Base-by-base conservation (phyloP, 1,140 invertebrate genomes). In the Phortica variegata region DNA sequence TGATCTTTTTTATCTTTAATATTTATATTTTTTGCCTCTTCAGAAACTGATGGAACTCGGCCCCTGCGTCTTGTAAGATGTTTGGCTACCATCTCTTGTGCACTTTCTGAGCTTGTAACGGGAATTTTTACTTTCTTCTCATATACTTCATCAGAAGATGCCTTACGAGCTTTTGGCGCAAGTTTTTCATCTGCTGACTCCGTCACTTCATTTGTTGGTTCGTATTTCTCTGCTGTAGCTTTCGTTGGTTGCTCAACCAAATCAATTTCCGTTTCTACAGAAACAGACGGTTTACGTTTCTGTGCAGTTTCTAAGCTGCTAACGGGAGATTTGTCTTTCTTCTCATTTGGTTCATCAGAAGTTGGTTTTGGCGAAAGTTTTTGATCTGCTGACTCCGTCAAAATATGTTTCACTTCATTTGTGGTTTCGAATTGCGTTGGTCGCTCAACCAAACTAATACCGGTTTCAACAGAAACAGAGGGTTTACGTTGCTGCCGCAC, bases 1-100 rank as follows among this genome's bases (percentile, higher is more conserved):
- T n/a, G n/a, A n/a, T n/a, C n/a, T n/a, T n/a, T n/a, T n/a, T n/a
- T n/a, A n/a, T n/a, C n/a, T n/a, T n/a, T n/a, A n/a, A n/a, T n/a
- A n/a, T n/a, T n/a, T n/a, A n/a, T n/a, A n/a, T n/a, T n/a, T n/a
- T n/a, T n/a, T n/a, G n/a, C n/a, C n/a, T n/a, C 12, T 37, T 37
- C 34, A 13, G 26, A 29, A 29, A 29, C 26, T 29, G 6, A 6
- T 12, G 12, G n/a, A n/a, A n/a, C 39, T 7, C 43, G 47, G 2
- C 45, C 52, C 13, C 32, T 52, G 2, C 37, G 5, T 23, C 9
- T 26, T 10, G 26, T 29, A 1, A 12, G 8, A 2, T 21, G 2
- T 12, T 21, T 16, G 33, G 20, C 46, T 36, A 18, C 50, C 59
- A 3, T 56, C 21, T 17, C 47, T 60, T 15, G 47, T 41, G 19